phyloP scores from a whole-genome alignment of 2,797 vertebrate genomes.

The Microcaecilia unicolor region DNA sequence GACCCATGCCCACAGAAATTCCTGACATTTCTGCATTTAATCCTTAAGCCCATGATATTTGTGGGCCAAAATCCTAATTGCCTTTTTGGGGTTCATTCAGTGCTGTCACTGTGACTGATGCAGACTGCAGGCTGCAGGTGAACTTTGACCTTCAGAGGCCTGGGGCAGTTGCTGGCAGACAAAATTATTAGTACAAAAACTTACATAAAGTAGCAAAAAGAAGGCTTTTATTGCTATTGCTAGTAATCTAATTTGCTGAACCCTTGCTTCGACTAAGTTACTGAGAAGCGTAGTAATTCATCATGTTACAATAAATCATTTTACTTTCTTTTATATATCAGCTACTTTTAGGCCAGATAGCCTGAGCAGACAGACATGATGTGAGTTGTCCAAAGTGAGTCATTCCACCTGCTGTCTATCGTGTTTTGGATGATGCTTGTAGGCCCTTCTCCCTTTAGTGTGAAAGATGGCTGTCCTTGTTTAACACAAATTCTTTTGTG shows the following conservation, averaged over 20 bases:
- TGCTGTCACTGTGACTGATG: slow-evolving; percentile 86
- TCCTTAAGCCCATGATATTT: slow-evolving; percentile 67
- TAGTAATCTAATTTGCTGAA: slow-evolving; percentile 90
- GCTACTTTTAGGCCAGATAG: slow-evolving; percentile 99
- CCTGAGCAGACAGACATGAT: slow-evolving; percentile 99
- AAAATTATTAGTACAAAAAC: slow-evolving; percentile 46
- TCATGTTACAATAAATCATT: slow-evolving; percentile 99
- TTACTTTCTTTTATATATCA: slow-evolving; percentile 99
- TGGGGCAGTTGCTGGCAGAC: slow-evolving; percentile 56
- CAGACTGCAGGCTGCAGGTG: slow-evolving; percentile 70
- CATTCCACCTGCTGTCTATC: slow-evolving; percentile 96
- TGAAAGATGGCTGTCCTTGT: slow-evolving; percentile 93
- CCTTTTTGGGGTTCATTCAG: slow-evolving; percentile 63
- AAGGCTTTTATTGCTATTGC: slow-evolving; percentile 82
- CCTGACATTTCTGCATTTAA: slow-evolving; percentile 76
- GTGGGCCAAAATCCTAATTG: slow-evolving; percentile 67
- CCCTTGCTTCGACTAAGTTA: slow-evolving; percentile 96
- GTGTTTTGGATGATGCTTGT: slow-evolving; percentile 97
- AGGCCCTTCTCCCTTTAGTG: slow-evolving; percentile 73
- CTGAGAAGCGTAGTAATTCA: slow-evolving; percentile 86
- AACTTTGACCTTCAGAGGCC: slow-evolving; percentile 74
- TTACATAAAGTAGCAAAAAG: slow-evolving; percentile 45
- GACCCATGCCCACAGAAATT: slow-evolving; percentile 75
- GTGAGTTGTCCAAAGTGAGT: slow-evolving; percentile 99
- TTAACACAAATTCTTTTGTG: slow-evolving; percentile 72